phyloP scores from a whole-genome alignment of 1,140 invertebrate species.

The Lucilia cuprina region DNA sequence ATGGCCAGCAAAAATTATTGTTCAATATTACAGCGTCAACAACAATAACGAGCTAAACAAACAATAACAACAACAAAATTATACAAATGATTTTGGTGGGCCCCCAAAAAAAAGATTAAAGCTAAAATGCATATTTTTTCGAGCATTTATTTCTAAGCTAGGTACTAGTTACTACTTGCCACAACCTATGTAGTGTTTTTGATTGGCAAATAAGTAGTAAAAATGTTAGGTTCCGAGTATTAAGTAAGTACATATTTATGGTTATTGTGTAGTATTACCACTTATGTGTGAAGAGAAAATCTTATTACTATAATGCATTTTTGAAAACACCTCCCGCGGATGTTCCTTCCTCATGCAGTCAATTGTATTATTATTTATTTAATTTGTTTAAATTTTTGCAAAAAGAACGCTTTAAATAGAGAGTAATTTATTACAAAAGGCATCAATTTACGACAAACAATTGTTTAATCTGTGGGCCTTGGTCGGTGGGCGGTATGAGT shows the following conservation, averaged over 20 bases:
- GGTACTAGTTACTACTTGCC: no score
- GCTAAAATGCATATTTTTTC: conserved; percentile 6
- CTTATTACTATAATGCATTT: neutral
- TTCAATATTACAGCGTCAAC: neutral
- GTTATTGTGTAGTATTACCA: neutral
- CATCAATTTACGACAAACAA: no score
- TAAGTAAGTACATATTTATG: neutral
- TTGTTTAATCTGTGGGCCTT: neutral
- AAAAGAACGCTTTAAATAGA: no score
- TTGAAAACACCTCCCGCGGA: neutral
- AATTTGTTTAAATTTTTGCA: no score
- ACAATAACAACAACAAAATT: neutral
- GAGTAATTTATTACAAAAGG: no score
- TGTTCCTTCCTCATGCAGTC: no score
- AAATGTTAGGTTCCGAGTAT: neutral
- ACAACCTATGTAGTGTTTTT: no score
- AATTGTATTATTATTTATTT: no score
- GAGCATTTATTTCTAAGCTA: neutral
- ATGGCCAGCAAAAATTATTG: neutral
- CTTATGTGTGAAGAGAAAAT: neutral
- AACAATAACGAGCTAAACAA: neutral
- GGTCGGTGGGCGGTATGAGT: neutral
- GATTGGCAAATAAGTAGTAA: neutral
- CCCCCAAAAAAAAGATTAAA: conserved; percentile 4
- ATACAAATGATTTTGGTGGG: conserved; percentile 14